Conservation (phyloP, 2,797 vertebrate species). For the Poeciliopsis infans region DNA sequence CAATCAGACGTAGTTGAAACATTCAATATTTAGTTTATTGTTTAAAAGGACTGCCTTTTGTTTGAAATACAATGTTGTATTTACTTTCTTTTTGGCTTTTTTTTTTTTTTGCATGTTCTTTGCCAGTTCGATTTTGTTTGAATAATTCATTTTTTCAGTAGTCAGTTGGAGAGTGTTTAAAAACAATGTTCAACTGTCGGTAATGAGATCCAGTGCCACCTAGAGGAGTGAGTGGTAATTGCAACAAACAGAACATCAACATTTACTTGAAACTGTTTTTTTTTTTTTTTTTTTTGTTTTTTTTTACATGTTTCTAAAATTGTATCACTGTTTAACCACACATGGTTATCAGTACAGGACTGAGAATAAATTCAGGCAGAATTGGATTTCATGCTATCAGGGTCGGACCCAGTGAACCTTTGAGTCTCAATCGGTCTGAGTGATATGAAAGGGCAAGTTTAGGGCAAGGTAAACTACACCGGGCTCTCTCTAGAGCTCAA, state of each 20-base stretch:
- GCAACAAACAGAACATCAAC: neutral
- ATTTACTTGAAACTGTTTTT: neutral
- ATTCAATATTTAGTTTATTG: neutral
- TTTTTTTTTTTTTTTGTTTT: neutral
- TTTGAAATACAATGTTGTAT: neutral
- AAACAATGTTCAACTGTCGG: neutral
- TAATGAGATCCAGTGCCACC: too few species aligned
- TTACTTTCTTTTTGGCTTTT: neutral
- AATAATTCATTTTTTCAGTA: neutral
- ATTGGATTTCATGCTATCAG: neutral
- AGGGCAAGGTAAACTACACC: constrained; percentile 20
- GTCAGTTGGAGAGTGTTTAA: neutral
- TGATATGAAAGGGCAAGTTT: constrained; percentile 25
- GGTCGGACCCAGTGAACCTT: neutral
- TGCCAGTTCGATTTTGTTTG: neutral
- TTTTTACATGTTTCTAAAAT: neutral
- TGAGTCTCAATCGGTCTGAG: neutral
- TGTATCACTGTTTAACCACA: neutral
- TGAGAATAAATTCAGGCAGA: neutral
- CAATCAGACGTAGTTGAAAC: neutral
- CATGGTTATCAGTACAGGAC: neutral
- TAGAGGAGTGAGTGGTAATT: neutral
- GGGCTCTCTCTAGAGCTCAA: neutral
- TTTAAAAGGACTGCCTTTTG: neutral
- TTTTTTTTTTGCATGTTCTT: neutral